Conservation (phyloP, 2,113 vertebrate genomes). For the Stegastes partitus region DNA sequence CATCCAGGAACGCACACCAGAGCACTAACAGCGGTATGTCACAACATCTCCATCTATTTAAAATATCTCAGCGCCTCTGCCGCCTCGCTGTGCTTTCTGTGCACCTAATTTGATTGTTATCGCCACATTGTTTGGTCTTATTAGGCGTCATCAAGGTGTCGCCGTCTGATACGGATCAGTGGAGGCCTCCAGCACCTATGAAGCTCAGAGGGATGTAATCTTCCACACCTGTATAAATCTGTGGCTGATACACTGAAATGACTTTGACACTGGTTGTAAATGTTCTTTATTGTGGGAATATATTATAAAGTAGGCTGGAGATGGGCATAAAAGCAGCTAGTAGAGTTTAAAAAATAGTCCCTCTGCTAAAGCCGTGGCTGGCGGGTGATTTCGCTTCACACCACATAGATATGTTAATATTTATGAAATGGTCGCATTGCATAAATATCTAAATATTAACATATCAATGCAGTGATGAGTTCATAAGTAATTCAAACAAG, state of each 20-base stretch:
- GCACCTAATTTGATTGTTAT: slow-evolving; percentile 24
- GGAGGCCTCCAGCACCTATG: neutral
- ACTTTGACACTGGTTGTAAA: neutral
- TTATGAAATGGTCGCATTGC: too few relatives aligned
- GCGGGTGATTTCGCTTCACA: too few relatives aligned
- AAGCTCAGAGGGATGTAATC: slow-evolving; percentile 3
- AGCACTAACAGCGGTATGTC: slow-evolving; percentile 30
- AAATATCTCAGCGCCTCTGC: neutral
- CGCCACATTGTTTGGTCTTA: neutral
- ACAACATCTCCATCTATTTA: slow-evolving; percentile 1
- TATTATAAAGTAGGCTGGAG: neutral
- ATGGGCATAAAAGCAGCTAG: neutral
- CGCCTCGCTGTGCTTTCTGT: neutral
- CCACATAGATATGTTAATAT: too few relatives aligned
- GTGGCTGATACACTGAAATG: neutral
- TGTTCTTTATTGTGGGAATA: neutral
- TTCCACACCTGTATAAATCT: neutral
- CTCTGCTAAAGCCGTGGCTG: too few relatives aligned
- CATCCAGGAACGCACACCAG: slow-evolving; percentile 1
- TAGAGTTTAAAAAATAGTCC: neutral
- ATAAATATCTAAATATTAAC: too few relatives aligned
- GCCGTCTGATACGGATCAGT: slow-evolving; percentile 15
- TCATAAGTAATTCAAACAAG: too few relatives aligned
- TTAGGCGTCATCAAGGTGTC: slow-evolving; percentile 20
- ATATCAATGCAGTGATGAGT: too few relatives aligned